A percentile compares a stretch with the other conserved stretches of the same genome.
These are phyloP conservation scores for Irena cyanogastra DNA, from an alignment of 2,113 vertebrate genomes.

Conservation along the genomic window DNA sequence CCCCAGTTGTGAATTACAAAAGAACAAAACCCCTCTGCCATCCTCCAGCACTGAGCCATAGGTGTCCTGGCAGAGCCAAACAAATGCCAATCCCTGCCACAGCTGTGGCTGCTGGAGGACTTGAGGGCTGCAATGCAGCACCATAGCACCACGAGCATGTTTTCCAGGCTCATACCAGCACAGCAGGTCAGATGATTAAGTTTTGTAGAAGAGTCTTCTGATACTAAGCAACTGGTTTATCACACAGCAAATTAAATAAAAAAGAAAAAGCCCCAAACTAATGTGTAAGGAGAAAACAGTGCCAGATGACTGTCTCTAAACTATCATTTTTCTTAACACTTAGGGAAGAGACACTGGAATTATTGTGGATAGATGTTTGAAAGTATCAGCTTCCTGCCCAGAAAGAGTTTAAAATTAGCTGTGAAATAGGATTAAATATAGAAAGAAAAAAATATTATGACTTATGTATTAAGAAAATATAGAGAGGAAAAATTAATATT, in stretches of 20 bases:
- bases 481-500: background rate
- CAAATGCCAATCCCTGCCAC: background rate
- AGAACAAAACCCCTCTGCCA: background rate
- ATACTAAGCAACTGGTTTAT: background rate
- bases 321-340: background rate
- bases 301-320: background rate
- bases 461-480: background rate
- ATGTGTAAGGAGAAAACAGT: background rate
- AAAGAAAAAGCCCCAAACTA: background rate
- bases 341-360: background rate
- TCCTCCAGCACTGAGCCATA: background rate
- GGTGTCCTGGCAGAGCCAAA: background rate
- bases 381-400: background rate
- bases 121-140: background rate
- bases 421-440: background rate
- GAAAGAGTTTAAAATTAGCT: background rate
- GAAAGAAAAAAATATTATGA: background rate
- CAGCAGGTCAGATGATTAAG: background rate
- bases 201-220: background rate
- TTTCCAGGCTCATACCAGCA: background rate
- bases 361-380: background rate
- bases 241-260: background rate
- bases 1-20: background rate
- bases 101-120: background rate
- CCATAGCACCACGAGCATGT: accelerated